Evolutionary conservation across 92 coral and sea anemone genomes (phyloP).

Genomic region (Virgularia gustaviana): DNA sequence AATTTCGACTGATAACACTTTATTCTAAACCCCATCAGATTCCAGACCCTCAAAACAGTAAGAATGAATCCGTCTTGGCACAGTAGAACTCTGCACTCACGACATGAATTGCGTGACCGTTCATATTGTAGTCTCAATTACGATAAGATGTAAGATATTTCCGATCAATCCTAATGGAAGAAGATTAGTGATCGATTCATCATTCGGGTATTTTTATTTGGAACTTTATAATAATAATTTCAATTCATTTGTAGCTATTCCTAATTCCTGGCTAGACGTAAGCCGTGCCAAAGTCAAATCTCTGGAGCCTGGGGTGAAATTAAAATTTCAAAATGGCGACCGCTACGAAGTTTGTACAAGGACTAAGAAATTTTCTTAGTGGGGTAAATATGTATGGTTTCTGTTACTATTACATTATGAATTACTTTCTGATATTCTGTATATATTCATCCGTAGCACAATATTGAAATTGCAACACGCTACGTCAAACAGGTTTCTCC

Average conservation of each 20-base stretch:
- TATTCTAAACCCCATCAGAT: too few species aligned
- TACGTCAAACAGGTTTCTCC: slow-evolving; percentile 12
- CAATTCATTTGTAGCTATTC: not conserved
- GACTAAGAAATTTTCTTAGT: slow-evolving; percentile 28
- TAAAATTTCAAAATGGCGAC: slow-evolving; percentile 20
- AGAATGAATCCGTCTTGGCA: too few species aligned
- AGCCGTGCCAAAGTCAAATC: not conserved
- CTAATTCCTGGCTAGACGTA: not conserved
- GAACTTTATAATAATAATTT: too few species aligned
- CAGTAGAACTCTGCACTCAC: too few species aligned
- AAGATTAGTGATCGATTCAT: too few species aligned
- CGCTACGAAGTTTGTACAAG: slow-evolving; percentile 19
- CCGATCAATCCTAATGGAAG: too few species aligned
- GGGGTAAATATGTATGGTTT: slow-evolving; percentile 2
- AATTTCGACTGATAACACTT: too few species aligned
- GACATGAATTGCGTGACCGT: too few species aligned
- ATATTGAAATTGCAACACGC: slow-evolving; percentile 5
- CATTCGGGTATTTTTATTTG: too few species aligned
- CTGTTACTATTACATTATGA: not conserved
- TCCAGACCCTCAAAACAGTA: too few species aligned
- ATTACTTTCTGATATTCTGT: not conserved
- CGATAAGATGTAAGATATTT: too few species aligned
- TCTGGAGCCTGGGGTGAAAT: not conserved
- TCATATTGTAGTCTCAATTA: too few species aligned
- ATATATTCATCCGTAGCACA: slow-evolving; percentile 24